Evolutionary conservation across 1,140 invertebrate species (phyloP), one percentile per base, ranked within the genome.

Genomic region (Aphelenchoides besseyi): DNA sequence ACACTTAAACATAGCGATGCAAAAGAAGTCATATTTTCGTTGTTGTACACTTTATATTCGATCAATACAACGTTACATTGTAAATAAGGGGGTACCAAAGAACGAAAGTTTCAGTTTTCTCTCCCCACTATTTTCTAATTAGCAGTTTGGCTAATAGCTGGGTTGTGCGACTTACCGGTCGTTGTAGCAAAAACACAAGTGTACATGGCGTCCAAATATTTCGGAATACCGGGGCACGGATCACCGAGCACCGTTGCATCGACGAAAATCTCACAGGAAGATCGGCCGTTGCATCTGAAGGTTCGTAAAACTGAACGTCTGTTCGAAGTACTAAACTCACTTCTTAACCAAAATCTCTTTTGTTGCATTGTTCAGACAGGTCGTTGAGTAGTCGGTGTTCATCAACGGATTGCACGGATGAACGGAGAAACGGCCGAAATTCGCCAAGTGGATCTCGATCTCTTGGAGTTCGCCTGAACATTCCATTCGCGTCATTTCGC

Each of bases 201-300:
- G 55, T 59, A 59, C 23, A 5, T 59, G 5, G 55, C 55, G 5
- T 59, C 55, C 55, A 59, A 33, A 59, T 59, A 59, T 23, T 59
- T 59, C 18, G 55, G 18, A 59, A 23, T 59, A 8, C 55, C 55
- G 18, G 55, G 55, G 32, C 55, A 59, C 5, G 5, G 5, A 18
- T 59, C 55, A 8, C 55, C 55, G 18, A 59, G 23, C 12, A 59
- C 5, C 55, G 5, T 59, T 5, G 26, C 5, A 5, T 8, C 18
- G 55, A 59, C 55, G 12, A 59, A 5, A 33, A 59, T 8, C 55
- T 59, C 55, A 23, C 55, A 59, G 5, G 55, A 29, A 29, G 5
- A 8, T 33, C 5, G 18, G 55, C 55, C 55, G 55, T 59, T 59
- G 55, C 55, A 59, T 59, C 55, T 59, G 18, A 59, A 59, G 5